A percentile compares a stretch with the other conserved stretches of the same genome.
These are phyloP conservation scores for Myotis findleyi DNA, from an alignment of 2,797 vertebrate genomes.

Conservation along the genomic window DNA sequence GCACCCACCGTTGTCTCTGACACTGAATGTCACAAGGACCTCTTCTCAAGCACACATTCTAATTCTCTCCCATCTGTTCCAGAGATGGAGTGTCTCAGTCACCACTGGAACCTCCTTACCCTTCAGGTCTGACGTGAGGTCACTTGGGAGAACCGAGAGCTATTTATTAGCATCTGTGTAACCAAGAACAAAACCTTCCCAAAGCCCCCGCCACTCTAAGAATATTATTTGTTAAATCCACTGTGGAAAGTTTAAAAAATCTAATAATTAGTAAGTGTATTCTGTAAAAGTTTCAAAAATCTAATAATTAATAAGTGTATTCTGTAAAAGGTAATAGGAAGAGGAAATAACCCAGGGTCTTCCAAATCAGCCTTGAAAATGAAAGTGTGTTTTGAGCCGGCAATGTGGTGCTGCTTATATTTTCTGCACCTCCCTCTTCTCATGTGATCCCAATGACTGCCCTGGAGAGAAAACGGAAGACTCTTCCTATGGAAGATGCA, in stretches of 20 bases:
- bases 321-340: constrained; percentile 31
- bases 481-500: background rate
- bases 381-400: background rate
- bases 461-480: background rate
- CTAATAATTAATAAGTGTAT: constrained; percentile 59
- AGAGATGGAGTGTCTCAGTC: constrained; percentile 37
- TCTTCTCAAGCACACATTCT: constrained; percentile 80
- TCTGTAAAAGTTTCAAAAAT: constrained; percentile 18
- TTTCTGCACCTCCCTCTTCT: background rate
- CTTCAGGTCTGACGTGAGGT: constrained; percentile 54
- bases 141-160: constrained; percentile 61
- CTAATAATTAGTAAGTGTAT: constrained; percentile 59
- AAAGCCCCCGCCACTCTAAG: background rate
- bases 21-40: constrained; percentile 83
- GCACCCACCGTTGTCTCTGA: constrained; percentile 84
- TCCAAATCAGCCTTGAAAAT: constrained; percentile 35
- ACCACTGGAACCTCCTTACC: constrained; percentile 41
- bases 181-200: constrained; percentile 20
- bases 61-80: constrained; percentile 80
- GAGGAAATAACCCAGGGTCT: constrained; percentile 15
- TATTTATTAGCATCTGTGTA: constrained; percentile 33
- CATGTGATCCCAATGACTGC: background rate
- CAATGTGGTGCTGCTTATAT: background rate
- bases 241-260: background rate
- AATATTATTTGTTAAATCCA: constrained; percentile 46